phyloP scores from a whole-genome alignment of 2,888 invertebrate species.

The Tipula vernalis region DNA sequence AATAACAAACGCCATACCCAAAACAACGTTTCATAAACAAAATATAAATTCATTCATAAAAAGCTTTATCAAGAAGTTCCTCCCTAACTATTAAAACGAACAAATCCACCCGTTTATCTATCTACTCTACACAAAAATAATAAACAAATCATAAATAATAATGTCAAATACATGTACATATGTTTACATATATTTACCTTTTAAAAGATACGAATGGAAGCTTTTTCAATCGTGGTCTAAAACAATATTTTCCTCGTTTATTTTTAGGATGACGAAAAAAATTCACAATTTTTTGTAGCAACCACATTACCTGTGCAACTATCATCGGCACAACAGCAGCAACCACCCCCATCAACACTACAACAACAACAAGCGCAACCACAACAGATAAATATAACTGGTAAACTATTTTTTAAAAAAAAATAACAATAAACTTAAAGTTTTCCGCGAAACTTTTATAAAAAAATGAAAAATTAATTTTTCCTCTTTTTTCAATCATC shows the following conservation, averaged over 20 bases:
- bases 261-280: conserved; percentile 17
- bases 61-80: neutral
- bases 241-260: neutral
- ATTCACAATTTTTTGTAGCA: conserved; percentile 17
- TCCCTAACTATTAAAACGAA: neutral
- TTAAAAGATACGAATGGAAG: neutral
- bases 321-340: neutral
- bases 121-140: neutral
- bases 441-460: conserved; percentile 10
- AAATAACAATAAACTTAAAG: neutral
- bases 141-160: neutral
- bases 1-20: neutral
- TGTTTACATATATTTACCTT: neutral
- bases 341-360: neutral
- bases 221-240: neutral
- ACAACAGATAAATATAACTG: neutral
- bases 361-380: neutral
- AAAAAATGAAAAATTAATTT: neutral
- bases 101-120: neutral
- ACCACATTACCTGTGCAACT: conserved; percentile 15
- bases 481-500: neutral
- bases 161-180: neutral
- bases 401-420: conserved; percentile 6
- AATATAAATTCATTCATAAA: neutral
- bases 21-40: neutral